These are phyloP conservation scores for Heterochromis multidens DNA, from an alignment of 2,113 vertebrate species.

Conservation along the genomic window DNA sequence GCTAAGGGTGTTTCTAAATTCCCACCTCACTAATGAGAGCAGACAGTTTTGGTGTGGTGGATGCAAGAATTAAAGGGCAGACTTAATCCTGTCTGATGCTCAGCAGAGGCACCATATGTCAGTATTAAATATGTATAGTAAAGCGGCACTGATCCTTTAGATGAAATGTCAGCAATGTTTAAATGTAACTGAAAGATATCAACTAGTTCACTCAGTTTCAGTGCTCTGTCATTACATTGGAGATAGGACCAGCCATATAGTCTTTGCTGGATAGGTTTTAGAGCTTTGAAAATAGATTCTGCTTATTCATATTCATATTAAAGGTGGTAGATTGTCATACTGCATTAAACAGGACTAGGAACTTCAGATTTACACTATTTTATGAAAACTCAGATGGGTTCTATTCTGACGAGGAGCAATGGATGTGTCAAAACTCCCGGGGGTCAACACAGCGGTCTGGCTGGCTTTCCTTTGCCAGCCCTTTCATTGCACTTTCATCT, in stretches of 20 bases:
- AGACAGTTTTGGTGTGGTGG: not conserved
- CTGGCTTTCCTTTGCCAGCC: not conserved
- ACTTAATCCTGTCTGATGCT: conserved; percentile 25
- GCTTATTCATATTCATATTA: not conserved
- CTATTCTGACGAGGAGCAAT: not conserved
- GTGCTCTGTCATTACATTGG: not conserved
- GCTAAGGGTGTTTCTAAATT: not conserved
- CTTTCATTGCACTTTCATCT: not conserved
- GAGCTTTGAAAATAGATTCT: not conserved
- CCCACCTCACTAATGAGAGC: not conserved
- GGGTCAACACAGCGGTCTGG: not conserved
- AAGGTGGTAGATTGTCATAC: not conserved
- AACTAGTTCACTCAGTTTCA: not conserved
- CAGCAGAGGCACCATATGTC: conserved; percentile 31
- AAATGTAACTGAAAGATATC: not conserved
- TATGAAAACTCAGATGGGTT: not conserved
- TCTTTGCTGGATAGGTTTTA: not conserved
- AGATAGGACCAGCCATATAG: not conserved
- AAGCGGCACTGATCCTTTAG: not conserved
- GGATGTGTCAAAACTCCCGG: not conserved
- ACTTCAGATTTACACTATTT: not conserved
- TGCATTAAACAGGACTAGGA: not conserved
- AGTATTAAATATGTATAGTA: conserved; percentile 35
- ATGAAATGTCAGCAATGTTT: conserved; percentile 9
- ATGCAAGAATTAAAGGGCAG: conserved; percentile 22